phyloP scores from a whole-genome alignment of 2,888 invertebrate genomes.

The Timema podura region DNA sequence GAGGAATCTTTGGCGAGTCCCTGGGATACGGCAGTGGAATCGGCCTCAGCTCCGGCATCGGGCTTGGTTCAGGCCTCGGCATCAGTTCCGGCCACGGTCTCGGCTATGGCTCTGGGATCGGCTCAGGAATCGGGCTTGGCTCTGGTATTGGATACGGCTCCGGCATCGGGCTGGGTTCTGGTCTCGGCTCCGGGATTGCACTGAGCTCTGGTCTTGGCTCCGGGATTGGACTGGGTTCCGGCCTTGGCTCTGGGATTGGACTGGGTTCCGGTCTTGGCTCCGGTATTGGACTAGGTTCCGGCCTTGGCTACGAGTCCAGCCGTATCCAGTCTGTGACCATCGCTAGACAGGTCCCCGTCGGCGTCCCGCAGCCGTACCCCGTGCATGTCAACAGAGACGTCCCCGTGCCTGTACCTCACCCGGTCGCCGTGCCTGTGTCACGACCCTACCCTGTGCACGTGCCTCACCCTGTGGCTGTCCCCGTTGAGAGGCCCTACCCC shows the following conservation, averaged over 20 bases:
- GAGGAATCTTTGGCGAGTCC: constrained; percentile 11
- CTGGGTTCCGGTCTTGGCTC: neutral
- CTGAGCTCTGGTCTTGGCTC: neutral
- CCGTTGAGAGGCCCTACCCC: constrained; percentile 41
- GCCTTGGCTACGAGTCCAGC: neutral
- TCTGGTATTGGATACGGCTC: neutral
- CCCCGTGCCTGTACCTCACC: constrained; percentile 46
- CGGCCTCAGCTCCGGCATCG: neutral
- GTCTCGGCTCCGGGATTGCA: constrained; percentile 2
- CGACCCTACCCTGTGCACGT: constrained; percentile 45
- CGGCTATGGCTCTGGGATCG: neutral
- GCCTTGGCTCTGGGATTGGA: neutral
- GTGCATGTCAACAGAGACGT: constrained; percentile 50
- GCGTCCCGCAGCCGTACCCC: constrained; percentile 52
- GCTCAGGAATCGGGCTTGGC: neutral
- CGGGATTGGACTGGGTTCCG: neutral
- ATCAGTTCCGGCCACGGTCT: neutral
- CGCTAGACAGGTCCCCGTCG: constrained; percentile 43
- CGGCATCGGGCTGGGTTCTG: neutral
- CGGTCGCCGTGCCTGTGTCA: constrained; percentile 49
- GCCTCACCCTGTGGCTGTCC: constrained; percentile 39
- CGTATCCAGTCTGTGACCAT: constrained; percentile 6
- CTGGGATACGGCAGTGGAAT: neutral
- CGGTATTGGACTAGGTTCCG: neutral
- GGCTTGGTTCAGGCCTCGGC: constrained; percentile 5